Evolutionary conservation across 2,888 invertebrate genomes (phyloP).

Genomic region (Spisula solida): DNA sequence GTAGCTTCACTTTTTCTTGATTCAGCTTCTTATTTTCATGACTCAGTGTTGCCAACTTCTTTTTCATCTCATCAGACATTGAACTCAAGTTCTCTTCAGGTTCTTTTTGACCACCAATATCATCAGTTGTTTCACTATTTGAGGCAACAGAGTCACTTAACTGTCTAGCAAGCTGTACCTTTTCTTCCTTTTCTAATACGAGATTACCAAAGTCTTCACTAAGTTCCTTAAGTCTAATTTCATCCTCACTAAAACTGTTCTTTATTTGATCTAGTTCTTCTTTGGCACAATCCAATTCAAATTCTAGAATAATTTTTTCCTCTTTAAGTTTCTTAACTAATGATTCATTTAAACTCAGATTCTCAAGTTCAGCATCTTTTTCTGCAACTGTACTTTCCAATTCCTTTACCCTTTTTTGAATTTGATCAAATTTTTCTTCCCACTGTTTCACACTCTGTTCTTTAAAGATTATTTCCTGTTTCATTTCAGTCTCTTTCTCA

Average conservation of each 20-base stretch:
- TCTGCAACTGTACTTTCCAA: constrained; percentile 59
- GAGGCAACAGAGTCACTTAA: constrained; percentile 27
- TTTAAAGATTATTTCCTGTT: constrained; percentile 42
- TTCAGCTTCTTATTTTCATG: constrained; percentile 67
- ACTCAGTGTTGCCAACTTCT: constrained; percentile 56
- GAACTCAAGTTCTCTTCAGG: constrained; percentile 7
- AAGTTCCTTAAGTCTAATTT: constrained; percentile 29
- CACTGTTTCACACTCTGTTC: constrained; percentile 44
- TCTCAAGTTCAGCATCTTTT: constrained; percentile 66
- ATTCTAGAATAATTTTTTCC: constrained; percentile 72
- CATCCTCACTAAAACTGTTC: constrained; percentile 43
- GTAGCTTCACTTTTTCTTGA: constrained; percentile 69
- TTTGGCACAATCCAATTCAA: constrained; percentile 70
- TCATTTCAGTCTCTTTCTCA: constrained; percentile 58
- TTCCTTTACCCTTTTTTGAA: constrained; percentile 47
- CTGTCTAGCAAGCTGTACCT: constrained; percentile 37
- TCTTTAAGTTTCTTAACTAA: constrained; percentile 60
- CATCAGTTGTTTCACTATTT: not conserved
- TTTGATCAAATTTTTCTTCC: constrained; percentile 47
- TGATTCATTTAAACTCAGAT: constrained; percentile 54
- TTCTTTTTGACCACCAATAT: constrained; percentile 26
- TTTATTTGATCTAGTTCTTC: constrained; percentile 62
- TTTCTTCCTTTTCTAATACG: constrained; percentile 43
- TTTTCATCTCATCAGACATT: constrained; percentile 47
- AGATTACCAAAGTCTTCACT: constrained; percentile 44